A percentile compares a stretch with the other conserved stretches of the same genome.
Evolutionary conservation across 2,888 invertebrate species (phyloP).

Genomic region (Dicroscelio sp.): DNA sequence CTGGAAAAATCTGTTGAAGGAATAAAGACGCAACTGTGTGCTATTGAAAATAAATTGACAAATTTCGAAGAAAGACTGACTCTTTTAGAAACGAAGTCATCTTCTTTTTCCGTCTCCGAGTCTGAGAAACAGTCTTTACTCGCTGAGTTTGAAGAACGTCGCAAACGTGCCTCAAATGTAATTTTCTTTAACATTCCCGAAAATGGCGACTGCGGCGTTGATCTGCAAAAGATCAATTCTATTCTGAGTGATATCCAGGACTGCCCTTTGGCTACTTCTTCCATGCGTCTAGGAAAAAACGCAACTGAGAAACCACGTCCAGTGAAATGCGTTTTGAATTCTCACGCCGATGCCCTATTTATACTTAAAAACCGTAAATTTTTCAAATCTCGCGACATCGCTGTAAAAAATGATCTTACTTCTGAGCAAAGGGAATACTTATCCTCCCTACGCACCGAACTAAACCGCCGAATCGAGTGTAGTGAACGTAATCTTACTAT

Average conservation of each 20-base stretch:
- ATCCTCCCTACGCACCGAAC: neutral
- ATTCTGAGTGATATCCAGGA: neutral
- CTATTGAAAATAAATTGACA: neutral
- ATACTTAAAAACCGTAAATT: neutral
- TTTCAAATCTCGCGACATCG: neutral
- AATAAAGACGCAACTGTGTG: neutral
- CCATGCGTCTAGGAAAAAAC: neutral
- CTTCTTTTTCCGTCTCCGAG: neutral
- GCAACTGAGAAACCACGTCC: neutral
- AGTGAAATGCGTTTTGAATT: neutral
- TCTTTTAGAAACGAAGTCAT: neutral
- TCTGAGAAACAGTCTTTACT: neutral
- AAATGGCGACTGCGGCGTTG: neutral
- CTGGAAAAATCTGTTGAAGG: neutral
- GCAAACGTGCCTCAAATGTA: neutral
- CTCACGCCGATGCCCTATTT: neutral
- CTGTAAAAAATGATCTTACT: neutral
- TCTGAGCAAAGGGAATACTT: neutral
- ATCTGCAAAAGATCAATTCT: neutral
- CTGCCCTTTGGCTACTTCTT: neutral
- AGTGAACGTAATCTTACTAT: neutral
- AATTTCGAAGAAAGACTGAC: neutral
- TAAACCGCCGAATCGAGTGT: neutral
- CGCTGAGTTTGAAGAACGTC: neutral
- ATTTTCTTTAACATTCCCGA: neutral